A percentile compares a stretch with the other conserved stretches of the same genome.
Evolutionary conservation across 1,140 invertebrate genomes (phyloP).

Genomic region (Bombus balteatus): DNA sequence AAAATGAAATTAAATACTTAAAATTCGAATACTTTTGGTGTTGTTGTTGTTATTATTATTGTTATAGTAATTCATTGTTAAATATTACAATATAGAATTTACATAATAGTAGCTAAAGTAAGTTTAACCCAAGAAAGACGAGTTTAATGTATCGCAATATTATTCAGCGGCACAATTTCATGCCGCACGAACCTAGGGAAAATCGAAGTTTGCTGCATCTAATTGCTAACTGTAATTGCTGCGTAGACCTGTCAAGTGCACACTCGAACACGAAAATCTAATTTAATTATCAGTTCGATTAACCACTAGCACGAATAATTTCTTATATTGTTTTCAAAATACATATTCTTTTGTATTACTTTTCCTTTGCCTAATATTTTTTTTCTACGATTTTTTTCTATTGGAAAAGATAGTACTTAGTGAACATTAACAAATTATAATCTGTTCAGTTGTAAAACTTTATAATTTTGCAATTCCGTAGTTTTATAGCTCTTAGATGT

Average conservation of each 20-base stretch:
- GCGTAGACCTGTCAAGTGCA: neutral
- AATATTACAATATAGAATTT: too few species aligned
- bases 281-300: slow-evolving; percentile 11
- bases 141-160: neutral
- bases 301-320: neutral
- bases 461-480: too few species aligned
- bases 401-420: too few species aligned
- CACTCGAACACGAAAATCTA: neutral
- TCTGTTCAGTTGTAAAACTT: too few species aligned
- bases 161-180: neutral
- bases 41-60: too few species aligned
- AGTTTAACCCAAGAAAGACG: neutral
- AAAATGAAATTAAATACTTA: neutral
- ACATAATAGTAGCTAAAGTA: neutral
- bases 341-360: neutral
- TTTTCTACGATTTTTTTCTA: neutral
- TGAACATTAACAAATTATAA: too few species aligned
- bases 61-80: neutral
- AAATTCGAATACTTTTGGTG: too few species aligned
- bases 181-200: neutral
- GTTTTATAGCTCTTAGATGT: too few species aligned
- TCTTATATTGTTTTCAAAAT: neutral
- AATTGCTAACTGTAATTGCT: slow-evolving; percentile 2
- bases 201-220: slow-evolving; percentile 4
- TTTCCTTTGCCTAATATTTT: neutral